Evolutionary conservation across 64 coral and sea anemone genomes (phyloP), one percentile per base, ranked within the genome.

Genomic region (Stylophora pistillata): DNA sequence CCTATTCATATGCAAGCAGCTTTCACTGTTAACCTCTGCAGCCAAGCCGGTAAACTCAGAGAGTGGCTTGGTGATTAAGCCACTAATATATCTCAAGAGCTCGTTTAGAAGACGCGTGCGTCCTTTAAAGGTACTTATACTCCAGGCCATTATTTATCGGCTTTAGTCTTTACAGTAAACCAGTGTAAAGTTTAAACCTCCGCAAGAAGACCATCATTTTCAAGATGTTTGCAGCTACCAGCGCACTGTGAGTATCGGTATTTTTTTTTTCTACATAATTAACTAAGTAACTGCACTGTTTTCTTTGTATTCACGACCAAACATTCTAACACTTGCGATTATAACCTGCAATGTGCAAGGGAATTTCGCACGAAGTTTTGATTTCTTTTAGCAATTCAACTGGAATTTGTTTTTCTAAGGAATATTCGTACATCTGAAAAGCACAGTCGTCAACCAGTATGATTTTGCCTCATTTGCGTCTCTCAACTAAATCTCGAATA

Each of bases 1-100:
- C 91, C 86, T 82, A 88, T 89, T 93, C 71, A 88, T 93, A 93
- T 93, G 76, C 91, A 93, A 87, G 86, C 37, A 93, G 59, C 32
- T 11, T 66, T 41, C 13, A 21, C 80, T 53, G 62, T 25, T 65
- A n/a, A n/a, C 52, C 25, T 21, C 75, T 25, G 34, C 32, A 70
- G 80, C 62, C 61, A 34, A 62, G 33, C 41, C 2, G 21, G 15
- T 16, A 15, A 31, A 5, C 27, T 16, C 53, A 81, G 80, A 84
- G 69, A 70, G 80, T 68, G 64, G 64, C 23, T 3, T 26, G 21
- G 20, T 68, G 64, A 68, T 68, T 68, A 68, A 25, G 10, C 12
- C 64, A 2, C 61, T 34, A 34, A 84, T 84, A 84, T 66, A 64
- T 37, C 32, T 84, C 23, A 25, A 84, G 80, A 66, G 80, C 60